Conservation (phyloP, 2,797 vertebrate genomes). For the Craterocephalus amniculus region DNA sequence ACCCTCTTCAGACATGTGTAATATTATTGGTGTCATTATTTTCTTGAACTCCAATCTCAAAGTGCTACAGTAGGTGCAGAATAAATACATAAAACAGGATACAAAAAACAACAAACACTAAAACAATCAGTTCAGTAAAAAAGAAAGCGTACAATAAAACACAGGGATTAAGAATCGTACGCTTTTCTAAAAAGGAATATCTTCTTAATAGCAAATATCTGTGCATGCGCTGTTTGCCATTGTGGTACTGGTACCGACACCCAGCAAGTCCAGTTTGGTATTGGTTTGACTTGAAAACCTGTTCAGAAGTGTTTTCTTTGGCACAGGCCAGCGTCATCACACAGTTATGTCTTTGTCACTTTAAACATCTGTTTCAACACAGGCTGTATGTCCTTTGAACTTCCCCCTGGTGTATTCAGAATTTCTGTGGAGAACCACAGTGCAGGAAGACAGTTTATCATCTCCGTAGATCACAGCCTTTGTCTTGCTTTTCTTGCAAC, state of each 20-base stretch:
- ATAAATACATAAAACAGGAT: too few species aligned
- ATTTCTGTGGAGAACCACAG: background rate
- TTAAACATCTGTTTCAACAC: slow-evolving; percentile 1
- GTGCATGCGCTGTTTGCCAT: too few species aligned
- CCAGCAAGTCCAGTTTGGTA: background rate
- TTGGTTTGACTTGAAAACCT: background rate
- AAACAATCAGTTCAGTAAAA: too few species aligned
- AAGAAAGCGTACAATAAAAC: too few species aligned
- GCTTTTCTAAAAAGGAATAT: too few species aligned
- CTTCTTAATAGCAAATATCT: too few species aligned
- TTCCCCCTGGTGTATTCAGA: background rate
- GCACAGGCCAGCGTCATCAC: background rate
- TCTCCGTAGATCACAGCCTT: background rate
- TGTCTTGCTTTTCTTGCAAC: background rate
- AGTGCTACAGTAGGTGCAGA: too few species aligned
- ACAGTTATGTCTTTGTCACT: background rate
- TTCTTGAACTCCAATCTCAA: too few species aligned
- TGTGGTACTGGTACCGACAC: background rate
- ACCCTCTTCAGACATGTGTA: too few species aligned
- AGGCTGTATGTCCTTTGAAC: background rate
- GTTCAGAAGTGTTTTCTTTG: background rate
- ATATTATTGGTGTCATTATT: too few species aligned
- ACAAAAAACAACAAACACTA: too few species aligned
- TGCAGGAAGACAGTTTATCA: background rate
- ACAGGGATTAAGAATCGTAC: too few species aligned